These are phyloP conservation scores for Magallana nippona DNA, from an alignment of 2,888 invertebrate genomes.

Conservation along the genomic window DNA sequence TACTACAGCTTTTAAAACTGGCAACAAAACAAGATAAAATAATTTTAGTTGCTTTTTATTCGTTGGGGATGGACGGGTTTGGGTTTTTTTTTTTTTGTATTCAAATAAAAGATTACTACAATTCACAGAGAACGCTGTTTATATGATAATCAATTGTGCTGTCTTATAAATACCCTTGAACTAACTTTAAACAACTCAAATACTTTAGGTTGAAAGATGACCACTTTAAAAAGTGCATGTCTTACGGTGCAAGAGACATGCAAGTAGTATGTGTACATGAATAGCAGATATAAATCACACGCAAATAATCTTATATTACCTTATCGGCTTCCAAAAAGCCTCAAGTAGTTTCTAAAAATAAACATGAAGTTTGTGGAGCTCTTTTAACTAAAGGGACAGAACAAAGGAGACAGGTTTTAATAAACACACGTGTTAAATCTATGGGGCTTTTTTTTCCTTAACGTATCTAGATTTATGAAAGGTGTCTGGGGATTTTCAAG, in stretches of 20 bases:
- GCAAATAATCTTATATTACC: background rate
- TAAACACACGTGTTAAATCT: conserved; percentile 20
- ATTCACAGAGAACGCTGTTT: no score
- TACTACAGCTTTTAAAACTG: no score
- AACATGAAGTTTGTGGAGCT: background rate
- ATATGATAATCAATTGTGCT: no score
- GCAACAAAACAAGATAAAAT: no score
- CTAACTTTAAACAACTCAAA: no score
- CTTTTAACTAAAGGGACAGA: background rate
- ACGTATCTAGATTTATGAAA: background rate
- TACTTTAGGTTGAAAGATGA: no score
- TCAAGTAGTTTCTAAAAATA: background rate
- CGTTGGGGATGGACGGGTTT: no score
- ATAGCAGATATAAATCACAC: background rate
- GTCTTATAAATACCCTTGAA: no score
- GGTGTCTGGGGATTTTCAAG: background rate
- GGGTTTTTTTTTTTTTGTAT: no score
- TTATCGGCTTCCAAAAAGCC: background rate
- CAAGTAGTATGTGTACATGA: background rate
- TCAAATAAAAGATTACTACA: no score
- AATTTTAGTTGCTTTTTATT: no score
- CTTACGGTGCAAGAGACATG: background rate
- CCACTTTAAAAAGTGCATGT: background rate
- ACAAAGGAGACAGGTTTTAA: background rate
- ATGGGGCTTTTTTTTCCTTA: background rate